These are phyloP conservation scores for Hirtodrosophila histrioides DNA, from an alignment of 2,888 invertebrate genomes.

Conservation along the genomic window DNA sequence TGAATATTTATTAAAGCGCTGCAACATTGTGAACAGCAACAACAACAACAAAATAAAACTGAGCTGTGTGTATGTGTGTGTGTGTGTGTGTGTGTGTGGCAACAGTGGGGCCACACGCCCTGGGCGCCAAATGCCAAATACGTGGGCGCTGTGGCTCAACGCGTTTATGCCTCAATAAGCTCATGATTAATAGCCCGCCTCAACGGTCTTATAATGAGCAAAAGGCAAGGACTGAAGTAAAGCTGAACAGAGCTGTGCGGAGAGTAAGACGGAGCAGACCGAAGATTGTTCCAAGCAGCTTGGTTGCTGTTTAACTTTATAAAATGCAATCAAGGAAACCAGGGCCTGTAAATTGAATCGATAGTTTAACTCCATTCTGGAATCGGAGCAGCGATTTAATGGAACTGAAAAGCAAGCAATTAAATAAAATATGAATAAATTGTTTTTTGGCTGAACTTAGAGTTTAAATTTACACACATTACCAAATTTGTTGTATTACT, in stretches of 20 bases:
- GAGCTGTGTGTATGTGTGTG: slow-evolving; percentile 1
- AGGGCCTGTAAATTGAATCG: slow-evolving; percentile 8
- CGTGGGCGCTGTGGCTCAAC: slow-evolving; percentile 68
- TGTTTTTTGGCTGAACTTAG: no score
- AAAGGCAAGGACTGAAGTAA: slow-evolving; percentile 59
- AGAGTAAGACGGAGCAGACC: background rate
- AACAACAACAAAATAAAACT: no score
- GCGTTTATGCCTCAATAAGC: slow-evolving; percentile 83
- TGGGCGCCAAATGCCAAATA: slow-evolving; percentile 47
- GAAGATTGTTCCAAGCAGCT: background rate
- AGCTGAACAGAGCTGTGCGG: slow-evolving; percentile 20
- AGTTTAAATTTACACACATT: no score
- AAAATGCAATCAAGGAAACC: slow-evolving; percentile 21
- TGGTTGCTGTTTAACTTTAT: slow-evolving; percentile 22
- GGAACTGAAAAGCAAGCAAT: background rate
- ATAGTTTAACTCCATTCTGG: background rate
- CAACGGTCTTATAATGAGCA: slow-evolving; percentile 65
- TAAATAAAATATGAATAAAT: no score
- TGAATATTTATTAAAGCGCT: slow-evolving; percentile 71
- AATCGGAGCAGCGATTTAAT: background rate
- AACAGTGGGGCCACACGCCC: slow-evolving; percentile 23
- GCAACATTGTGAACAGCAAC: slow-evolving; percentile 11
- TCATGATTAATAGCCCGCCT: slow-evolving; percentile 81
- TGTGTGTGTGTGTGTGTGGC: slow-evolving; percentile 6
- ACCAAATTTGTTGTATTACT: no score